Evolutionary conservation across 2,797 vertebrate genomes (phyloP).

Genomic region (Myripristis jacobus): DNA sequence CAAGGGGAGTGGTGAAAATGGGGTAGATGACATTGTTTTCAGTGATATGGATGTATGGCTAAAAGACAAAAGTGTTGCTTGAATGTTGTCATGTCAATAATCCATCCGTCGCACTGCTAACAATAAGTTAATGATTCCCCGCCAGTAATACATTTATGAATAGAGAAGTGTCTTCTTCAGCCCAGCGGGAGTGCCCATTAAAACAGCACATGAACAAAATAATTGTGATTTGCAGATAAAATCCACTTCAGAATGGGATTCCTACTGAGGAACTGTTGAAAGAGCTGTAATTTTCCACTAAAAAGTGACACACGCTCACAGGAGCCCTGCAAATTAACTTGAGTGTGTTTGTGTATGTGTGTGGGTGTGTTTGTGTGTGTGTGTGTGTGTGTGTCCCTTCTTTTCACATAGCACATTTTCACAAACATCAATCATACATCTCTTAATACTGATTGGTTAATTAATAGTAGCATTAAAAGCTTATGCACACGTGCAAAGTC

Average conservation of each 20-base stretch:
- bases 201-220: conserved; percentile 86
- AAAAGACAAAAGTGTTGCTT: conserved; percentile 74
- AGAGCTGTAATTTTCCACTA: conserved; percentile 88
- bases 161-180: conserved; percentile 83
- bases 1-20: conserved; percentile 65
- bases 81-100: conserved; percentile 82
- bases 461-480: conserved; percentile 57
- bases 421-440: not conserved
- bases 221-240: conserved; percentile 88
- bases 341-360: conserved; percentile 31
- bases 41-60: conserved; percentile 72
- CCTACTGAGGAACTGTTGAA: conserved; percentile 85
- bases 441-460: not conserved
- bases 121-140: conserved; percentile 87
- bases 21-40: conserved; percentile 78
- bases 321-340: conserved; percentile 73
- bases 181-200: conserved; percentile 85
- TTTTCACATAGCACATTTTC: not conserved
- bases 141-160: conserved; percentile 87
- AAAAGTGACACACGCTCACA: conserved; percentile 82
- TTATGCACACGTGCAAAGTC: not conserved
- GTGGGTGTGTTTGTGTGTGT: conserved; percentile 44
- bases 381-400: conserved; percentile 38
- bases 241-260: conserved; percentile 82
- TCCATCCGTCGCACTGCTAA: conserved; percentile 78